Percentiles rank a stretch among this genome's conserved stretches.
phyloP scores from a whole-genome alignment of 2,888 invertebrate genomes.

The Plutella xylostella region DNA sequence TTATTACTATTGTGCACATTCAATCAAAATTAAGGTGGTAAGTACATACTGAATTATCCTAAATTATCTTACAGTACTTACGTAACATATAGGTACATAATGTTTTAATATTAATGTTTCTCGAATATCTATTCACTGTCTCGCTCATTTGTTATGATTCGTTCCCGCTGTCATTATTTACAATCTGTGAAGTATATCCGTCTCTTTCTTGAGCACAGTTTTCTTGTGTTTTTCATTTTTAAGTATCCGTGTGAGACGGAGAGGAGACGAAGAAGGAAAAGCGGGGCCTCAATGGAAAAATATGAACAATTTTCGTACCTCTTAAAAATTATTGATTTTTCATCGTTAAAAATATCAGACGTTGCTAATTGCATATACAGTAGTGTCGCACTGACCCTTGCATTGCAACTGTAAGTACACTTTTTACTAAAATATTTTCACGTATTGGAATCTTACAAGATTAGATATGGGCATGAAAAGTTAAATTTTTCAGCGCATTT shows the following conservation, averaged over 20 bases:
- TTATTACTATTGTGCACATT: slow-evolving; percentile 19
- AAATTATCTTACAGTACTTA: slow-evolving; percentile 25
- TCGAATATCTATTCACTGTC: slow-evolving; percentile 33
- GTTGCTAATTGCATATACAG: slow-evolving; percentile 52
- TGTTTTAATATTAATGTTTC: slow-evolving; percentile 38
- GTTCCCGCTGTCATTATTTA: slow-evolving; percentile 55
- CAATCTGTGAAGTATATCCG: slow-evolving; percentile 50
- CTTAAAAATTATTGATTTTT: slow-evolving; percentile 68
- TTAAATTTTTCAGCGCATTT: slow-evolving; percentile 56
- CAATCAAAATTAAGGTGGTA: slow-evolving; percentile 19
- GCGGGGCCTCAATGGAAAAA: slow-evolving; percentile 53
- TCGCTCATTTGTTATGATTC: slow-evolving; percentile 62
- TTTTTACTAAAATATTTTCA: slow-evolving; percentile 43
- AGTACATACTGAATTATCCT: slow-evolving; percentile 20
- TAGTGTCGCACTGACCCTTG: slow-evolving; percentile 30
- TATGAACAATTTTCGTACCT: slow-evolving; percentile 58
- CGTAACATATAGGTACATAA: slow-evolving; percentile 34
- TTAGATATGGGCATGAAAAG: slow-evolving; percentile 51
- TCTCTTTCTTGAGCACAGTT: slow-evolving; percentile 53
- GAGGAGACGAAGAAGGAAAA: slow-evolving; percentile 42
- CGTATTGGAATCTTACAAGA: slow-evolving; percentile 27
- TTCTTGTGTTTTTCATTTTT: slow-evolving; percentile 66
- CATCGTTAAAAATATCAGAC: slow-evolving; percentile 50
- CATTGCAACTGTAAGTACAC: slow-evolving; percentile 40
- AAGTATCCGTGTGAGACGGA: slow-evolving; percentile 39